These are phyloP conservation scores for Heliothis subflexa DNA, from an alignment of 1,140 invertebrate genomes.

Conservation along the genomic window DNA sequence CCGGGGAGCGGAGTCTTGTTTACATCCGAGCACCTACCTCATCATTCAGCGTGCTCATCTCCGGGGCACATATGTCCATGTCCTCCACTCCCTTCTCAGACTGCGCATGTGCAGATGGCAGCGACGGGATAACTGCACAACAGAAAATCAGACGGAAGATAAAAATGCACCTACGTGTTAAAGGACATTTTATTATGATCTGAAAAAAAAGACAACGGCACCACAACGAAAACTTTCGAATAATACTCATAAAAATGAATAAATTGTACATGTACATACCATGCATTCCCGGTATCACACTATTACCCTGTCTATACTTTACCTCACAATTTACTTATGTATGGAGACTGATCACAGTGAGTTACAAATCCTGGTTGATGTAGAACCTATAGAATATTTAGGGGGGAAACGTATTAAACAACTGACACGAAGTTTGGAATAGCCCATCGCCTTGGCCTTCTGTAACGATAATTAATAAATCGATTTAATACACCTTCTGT, in stretches of 20 bases:
- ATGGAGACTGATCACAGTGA: neutral
- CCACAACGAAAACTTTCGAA: conserved; percentile 26
- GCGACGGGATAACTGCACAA: conserved; percentile 63
- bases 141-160: conserved; percentile 65
- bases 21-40: conserved; percentile 51
- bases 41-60: conserved; percentile 56
- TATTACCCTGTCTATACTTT: conserved; percentile 51
- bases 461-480: conserved; percentile 71
- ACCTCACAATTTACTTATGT: conserved; percentile 44
- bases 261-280: conserved; percentile 52
- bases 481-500: conserved; percentile 52
- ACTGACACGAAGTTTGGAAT: conserved; percentile 54
- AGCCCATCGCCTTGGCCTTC: conserved; percentile 56
- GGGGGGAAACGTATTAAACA: conserved; percentile 52
- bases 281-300: conserved; percentile 35
- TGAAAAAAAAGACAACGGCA: conserved; percentile 59
- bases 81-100: conserved; percentile 60
- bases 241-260: conserved; percentile 29
- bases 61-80: conserved; percentile 62
- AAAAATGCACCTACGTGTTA: conserved; percentile 60
- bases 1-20: no score
- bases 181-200: conserved; percentile 50
- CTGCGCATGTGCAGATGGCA: conserved; percentile 51
- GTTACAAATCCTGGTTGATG: conserved; percentile 20
- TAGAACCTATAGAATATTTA: conserved; percentile 51